Evolutionary conservation across 1,140 invertebrate genomes (phyloP).

Genomic region (Procambarus clarkii): DNA sequence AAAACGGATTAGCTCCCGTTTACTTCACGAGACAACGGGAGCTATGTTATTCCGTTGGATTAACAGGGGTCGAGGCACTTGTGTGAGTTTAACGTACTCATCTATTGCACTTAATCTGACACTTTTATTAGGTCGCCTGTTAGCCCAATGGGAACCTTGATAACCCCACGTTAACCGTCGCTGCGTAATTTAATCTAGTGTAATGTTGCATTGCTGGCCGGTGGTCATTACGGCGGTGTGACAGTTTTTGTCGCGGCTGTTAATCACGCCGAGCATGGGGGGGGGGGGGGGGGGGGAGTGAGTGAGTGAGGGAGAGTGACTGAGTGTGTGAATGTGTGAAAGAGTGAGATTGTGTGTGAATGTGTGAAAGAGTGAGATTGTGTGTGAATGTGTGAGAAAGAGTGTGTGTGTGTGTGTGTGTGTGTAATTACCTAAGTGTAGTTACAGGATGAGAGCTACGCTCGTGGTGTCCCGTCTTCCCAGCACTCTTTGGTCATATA

Average conservation of each 20-base stretch:
- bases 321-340: not conserved
- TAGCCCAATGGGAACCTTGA: conserved; percentile 22
- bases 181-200: conserved; percentile 24
- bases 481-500: too few species aligned
- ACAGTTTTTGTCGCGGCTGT: not conserved
- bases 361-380: too few species aligned
- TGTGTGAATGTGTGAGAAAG: not conserved
- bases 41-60: not conserved
- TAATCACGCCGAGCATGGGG: not conserved
- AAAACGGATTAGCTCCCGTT: not conserved
- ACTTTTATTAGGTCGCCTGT: conserved; percentile 33
- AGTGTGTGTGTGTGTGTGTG: conserved; percentile 10
- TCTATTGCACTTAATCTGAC: conserved; percentile 37
- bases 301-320: not conserved
- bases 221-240: not conserved
- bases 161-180: conserved; percentile 7
- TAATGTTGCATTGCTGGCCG: conserved; percentile 26
- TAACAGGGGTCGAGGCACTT: not conserved
- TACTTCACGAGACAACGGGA: not conserved
- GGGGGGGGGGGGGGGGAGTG: not conserved
- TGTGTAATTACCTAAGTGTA: too few species aligned
- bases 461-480: too few species aligned
- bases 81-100: not conserved
- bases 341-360: not conserved
- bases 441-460: too few species aligned